Evolutionary conservation across 2,888 invertebrate species (phyloP).

Genomic region (Marronus borbonicus): DNA sequence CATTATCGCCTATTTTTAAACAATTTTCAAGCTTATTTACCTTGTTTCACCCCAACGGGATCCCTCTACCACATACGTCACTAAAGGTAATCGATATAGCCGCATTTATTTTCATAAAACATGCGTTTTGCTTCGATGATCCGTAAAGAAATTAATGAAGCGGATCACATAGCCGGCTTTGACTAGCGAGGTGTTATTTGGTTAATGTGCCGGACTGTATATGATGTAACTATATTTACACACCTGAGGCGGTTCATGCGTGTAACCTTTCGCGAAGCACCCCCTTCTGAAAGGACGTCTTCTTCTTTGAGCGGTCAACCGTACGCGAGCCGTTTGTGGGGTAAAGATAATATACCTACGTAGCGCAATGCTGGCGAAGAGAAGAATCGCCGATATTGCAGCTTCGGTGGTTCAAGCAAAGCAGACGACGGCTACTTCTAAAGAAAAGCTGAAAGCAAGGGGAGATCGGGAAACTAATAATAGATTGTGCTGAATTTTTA

Average conservation of each 20-base stretch:
- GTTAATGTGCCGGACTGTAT: constrained; percentile 35
- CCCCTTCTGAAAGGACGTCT: constrained; percentile 12
- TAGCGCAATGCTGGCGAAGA: not conserved
- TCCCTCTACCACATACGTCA: not conserved
- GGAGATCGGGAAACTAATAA: no score
- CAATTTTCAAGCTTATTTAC: not conserved
- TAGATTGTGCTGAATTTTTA: no score
- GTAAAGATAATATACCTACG: constrained; percentile 6
- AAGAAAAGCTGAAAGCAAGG: no score
- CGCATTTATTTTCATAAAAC: constrained; percentile 23
- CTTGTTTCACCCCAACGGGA: not conserved
- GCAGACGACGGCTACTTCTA: no score
- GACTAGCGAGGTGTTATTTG: constrained; percentile 31
- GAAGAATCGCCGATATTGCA: not conserved
- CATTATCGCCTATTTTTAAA: no score
- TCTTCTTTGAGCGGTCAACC: not conserved
- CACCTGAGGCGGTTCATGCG: constrained; percentile 7
- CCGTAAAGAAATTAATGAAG: constrained; percentile 38
- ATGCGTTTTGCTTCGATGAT: constrained; percentile 38
- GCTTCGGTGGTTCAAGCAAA: not conserved
- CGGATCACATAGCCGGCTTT: constrained; percentile 7
- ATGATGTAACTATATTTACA: constrained; percentile 33
- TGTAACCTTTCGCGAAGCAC: constrained; percentile 11
- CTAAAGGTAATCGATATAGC: constrained; percentile 1
- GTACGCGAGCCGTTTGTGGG: not conserved